Evolutionary conservation across 2,113 vertebrate species (phyloP).

Genomic region (Poeciliopsis turrubarensis): DNA sequence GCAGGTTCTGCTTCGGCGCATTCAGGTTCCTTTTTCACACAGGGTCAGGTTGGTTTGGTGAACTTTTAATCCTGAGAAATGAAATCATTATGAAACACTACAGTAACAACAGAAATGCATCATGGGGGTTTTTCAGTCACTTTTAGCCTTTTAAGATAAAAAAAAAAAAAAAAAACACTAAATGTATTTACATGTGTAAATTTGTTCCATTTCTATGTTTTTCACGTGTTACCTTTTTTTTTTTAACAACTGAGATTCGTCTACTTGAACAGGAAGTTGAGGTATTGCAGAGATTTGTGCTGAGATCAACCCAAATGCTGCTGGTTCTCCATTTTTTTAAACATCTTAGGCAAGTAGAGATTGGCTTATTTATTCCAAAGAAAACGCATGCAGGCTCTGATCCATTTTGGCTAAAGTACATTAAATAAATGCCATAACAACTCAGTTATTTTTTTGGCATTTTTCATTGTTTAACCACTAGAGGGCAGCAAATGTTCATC

Average conservation of each 20-base stretch:
- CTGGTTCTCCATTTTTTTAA: background rate
- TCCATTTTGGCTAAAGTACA: background rate
- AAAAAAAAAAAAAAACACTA: no score
- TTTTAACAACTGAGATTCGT: background rate
- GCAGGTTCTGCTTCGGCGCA: no score
- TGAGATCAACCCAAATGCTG: no score
- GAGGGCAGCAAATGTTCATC: constrained; percentile 27
- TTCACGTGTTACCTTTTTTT: background rate
- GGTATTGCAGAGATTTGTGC: background rate
- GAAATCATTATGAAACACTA: no score
- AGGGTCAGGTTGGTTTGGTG: no score
- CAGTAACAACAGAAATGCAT: no score
- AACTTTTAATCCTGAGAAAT: no score
- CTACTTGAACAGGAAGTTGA: background rate
- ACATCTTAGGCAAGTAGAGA: background rate
- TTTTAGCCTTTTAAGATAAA: no score
- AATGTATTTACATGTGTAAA: no score
- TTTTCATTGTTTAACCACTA: constrained; percentile 14
- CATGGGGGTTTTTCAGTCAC: no score
- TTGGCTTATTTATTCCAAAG: background rate
- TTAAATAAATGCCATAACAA: background rate
- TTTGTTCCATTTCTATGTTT: background rate
- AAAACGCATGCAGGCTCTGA: background rate
- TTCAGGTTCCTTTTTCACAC: no score
- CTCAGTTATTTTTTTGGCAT: background rate